Evolutionary conservation across 2,888 invertebrate genomes (phyloP).

Genomic region (Ectobius pallidus): DNA sequence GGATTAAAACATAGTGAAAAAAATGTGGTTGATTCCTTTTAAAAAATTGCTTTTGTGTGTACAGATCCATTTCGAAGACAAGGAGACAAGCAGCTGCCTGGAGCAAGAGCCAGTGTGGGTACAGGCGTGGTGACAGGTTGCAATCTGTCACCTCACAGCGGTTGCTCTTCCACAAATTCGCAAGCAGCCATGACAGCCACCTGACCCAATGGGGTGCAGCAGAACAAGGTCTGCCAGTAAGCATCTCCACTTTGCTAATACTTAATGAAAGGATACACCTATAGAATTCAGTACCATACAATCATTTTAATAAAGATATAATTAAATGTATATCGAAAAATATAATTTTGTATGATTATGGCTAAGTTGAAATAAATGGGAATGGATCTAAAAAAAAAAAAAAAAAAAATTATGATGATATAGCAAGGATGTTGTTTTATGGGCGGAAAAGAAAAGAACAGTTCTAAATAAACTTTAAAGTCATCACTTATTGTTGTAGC

Average conservation of each 20-base stretch:
- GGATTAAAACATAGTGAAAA: too few species aligned
- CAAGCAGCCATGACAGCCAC: constrained; percentile 43
- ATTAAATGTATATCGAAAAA: too few species aligned
- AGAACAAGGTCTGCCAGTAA: constrained; percentile 12
- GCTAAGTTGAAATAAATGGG: too few species aligned
- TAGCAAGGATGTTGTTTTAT: background rate
- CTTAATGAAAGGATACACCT: constrained; percentile 14
- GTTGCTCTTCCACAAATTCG: constrained; percentile 55
- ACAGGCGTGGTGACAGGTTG: constrained; percentile 25
- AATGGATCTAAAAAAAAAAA: too few species aligned
- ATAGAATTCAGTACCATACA: constrained; percentile 10
- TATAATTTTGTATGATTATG: too few species aligned
- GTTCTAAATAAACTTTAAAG: too few species aligned
- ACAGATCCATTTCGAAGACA: constrained; percentile 44
- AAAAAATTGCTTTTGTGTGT: too few species aligned
- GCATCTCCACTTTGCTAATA: constrained; percentile 2
- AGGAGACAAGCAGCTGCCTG: constrained; percentile 35
- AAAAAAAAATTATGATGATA: too few species aligned
- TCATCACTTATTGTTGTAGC: too few species aligned
- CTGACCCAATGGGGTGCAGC: constrained; percentile 46
- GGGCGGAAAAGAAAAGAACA: too few species aligned
- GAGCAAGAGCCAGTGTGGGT: background rate
- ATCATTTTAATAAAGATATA: background rate
- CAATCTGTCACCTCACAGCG: constrained; percentile 47
- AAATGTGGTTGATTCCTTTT: too few species aligned